Percentiles rank a stretch among this genome's conserved stretches.
Conservation (phyloP, 2,797 vertebrate genomes). For the Myoxocephalus aenaeus region DNA sequence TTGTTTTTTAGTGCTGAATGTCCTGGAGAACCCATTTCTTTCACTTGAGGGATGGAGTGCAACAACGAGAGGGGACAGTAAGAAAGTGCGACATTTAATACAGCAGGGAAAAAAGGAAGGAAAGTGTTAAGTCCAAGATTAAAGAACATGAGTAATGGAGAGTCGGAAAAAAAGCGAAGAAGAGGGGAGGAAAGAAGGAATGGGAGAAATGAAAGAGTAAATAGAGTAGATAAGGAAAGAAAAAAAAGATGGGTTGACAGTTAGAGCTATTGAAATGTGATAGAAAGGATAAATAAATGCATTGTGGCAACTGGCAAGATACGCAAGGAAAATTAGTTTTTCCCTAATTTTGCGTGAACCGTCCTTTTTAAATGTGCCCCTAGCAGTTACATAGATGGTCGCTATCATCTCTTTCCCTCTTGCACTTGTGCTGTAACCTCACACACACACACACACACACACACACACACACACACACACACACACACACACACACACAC, state of each 20-base stretch:
- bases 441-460: no score
- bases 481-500: no score
- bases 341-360: neutral
- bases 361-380: neutral
- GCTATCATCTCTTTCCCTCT: neutral
- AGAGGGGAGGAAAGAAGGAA: neutral
- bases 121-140: slow-evolving; percentile 24
- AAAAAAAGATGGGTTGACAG: slow-evolving; percentile 1
- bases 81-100: neutral
- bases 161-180: neutral
- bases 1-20: neutral
- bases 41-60: neutral
- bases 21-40: neutral
- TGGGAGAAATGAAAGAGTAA: slow-evolving; percentile 7
- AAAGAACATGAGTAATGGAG: slow-evolving; percentile 29
- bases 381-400: neutral
- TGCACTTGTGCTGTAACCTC: neutral
- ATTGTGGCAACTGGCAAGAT: neutral
- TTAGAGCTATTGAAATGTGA: neutral
- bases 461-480: no score
- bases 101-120: neutral
- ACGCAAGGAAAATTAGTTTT: neutral
- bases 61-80: neutral
- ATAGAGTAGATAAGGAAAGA: slow-evolving; percentile 1
- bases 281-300: neutral